Evolutionary conservation across 2,888 invertebrate genomes (phyloP).

Genomic region (Drosophila monieri): DNA sequence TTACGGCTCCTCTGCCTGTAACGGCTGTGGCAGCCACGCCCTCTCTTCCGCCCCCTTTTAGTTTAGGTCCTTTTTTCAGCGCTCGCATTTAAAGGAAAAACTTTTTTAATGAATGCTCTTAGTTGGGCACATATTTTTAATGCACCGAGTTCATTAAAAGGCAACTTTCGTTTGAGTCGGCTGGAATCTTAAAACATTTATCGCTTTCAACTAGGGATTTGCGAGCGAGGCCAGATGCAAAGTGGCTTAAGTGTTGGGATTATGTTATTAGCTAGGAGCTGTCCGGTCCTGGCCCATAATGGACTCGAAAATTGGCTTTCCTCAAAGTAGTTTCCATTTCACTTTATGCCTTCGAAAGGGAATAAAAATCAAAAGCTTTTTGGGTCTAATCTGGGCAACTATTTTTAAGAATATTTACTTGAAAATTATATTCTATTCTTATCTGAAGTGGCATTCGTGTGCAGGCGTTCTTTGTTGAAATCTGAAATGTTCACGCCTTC

Average conservation of each 20-base stretch:
- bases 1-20: conserved; percentile 50
- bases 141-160: conserved; percentile 77
- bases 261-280: conserved; percentile 52
- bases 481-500: conserved; percentile 37
- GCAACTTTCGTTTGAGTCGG: conserved; percentile 58
- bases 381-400: not conserved
- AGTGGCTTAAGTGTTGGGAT: conserved; percentile 60
- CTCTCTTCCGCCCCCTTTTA: conserved; percentile 9
- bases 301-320: conserved; percentile 57
- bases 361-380: conserved; percentile 3
- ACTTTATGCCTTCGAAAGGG: not conserved
- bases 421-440: not conserved
- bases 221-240: conserved; percentile 46
- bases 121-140: conserved; percentile 77
- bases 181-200: conserved; percentile 39
- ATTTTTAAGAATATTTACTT: not conserved
- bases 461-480: conserved; percentile 9
- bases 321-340: conserved; percentile 36
- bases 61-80: conserved; percentile 47
- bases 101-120: conserved; percentile 80
- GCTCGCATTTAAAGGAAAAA: conserved; percentile 69
- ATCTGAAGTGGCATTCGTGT: not conserved
- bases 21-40: conserved; percentile 19
- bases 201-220: conserved; percentile 56
- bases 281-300: conserved; percentile 45